Evolutionary conservation across 2,888 invertebrate species (phyloP).

Genomic region (Perizoma flavofasciatum): DNA sequence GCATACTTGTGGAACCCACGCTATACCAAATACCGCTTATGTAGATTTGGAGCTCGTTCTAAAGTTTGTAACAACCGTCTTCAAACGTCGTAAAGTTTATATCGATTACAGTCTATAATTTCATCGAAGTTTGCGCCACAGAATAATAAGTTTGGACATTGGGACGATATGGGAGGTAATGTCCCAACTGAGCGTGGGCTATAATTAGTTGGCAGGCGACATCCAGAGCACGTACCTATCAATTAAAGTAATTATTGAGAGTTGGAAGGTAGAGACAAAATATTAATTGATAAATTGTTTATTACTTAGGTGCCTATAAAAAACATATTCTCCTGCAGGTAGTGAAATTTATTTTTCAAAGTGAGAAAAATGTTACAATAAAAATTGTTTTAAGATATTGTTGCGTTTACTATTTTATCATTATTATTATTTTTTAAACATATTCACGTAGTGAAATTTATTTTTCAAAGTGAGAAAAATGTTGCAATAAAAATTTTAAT

Average conservation of each 20-base stretch:
- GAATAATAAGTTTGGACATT: slow-evolving; percentile 20
- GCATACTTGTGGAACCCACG: slow-evolving; percentile 3
- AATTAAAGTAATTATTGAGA: slow-evolving; percentile 15
- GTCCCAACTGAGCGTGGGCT: slow-evolving; percentile 11
- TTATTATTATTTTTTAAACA: no score
- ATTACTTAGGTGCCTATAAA: no score
- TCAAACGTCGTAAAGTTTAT: slow-evolving; percentile 68
- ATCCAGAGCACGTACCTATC: slow-evolving; percentile 16
- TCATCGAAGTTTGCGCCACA: slow-evolving; percentile 50
- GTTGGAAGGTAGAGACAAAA: not conserved
- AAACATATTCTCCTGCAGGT: no score
- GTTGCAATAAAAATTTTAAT: no score
- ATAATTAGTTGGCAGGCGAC: slow-evolving; percentile 21
- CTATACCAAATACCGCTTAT: slow-evolving; percentile 8
- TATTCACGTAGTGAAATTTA: no score
- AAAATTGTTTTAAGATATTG: no score
- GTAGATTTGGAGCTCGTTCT: slow-evolving; percentile 2
- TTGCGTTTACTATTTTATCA: no score
- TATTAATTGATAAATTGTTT: no score
- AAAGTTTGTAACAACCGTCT: slow-evolving; percentile 50
- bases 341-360: no score
- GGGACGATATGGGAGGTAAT: slow-evolving; percentile 27
- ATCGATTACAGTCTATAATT: slow-evolving; percentile 71
- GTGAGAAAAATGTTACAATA: no score
- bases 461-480: no score